Conservation (phyloP, 2,797 vertebrate genomes). For the Cossypha heuglini region DNA sequence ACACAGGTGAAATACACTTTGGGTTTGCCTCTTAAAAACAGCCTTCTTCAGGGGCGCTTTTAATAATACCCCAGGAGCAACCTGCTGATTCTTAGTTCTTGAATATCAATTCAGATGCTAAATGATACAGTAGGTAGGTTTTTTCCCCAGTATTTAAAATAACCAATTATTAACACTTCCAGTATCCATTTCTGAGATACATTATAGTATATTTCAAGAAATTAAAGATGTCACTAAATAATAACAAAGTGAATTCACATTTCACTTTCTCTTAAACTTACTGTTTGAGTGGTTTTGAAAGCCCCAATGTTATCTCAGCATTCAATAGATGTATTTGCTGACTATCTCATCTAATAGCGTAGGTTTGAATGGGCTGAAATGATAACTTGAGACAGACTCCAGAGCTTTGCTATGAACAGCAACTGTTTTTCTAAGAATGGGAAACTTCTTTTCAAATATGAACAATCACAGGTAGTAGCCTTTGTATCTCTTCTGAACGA, state of each 20-base stretch:
- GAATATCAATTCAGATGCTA: slow-evolving; percentile 19
- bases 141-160: slow-evolving; percentile 21
- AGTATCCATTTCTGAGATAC: not conserved
- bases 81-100: not conserved
- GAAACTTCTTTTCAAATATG: not conserved
- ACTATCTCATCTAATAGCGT: not conserved
- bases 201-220: not conserved
- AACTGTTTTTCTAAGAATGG: not conserved
- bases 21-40: not conserved
- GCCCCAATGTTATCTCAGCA: not conserved
- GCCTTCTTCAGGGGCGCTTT: not conserved
- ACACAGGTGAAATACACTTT: not conserved
- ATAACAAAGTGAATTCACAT: not conserved
- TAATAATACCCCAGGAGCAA: not conserved
- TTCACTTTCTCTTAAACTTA: not conserved
- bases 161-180: not conserved
- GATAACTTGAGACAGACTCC: not conserved
- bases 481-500: not conserved
- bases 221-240: not conserved
- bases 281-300: not conserved
- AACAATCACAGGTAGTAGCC: not conserved
- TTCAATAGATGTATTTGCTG: not conserved
- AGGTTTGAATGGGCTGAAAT: not conserved
- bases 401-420: not conserved
- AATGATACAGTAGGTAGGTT: not conserved